A percentile compares a stretch with the other conserved stretches of the same genome.
phyloP scores from a whole-genome alignment of 2,113 vertebrate species.

The Neopipo cinnamomea region DNA sequence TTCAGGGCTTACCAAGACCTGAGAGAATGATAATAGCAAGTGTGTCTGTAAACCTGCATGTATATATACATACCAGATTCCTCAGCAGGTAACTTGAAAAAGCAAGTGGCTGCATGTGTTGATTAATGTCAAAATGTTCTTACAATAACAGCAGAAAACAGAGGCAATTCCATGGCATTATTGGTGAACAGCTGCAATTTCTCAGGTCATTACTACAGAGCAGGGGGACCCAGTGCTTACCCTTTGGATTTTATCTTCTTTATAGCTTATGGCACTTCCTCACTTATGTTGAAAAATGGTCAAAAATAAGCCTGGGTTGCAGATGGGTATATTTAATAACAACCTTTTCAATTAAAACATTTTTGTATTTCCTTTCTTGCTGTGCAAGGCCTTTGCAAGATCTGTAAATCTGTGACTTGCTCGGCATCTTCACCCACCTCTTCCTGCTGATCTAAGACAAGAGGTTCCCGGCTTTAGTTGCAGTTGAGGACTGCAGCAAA shows the following conservation, averaged over 20 bases:
- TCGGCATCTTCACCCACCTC: background rate
- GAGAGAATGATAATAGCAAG: background rate
- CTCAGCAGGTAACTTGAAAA: background rate
- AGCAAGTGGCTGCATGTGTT: background rate
- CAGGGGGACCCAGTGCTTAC: background rate
- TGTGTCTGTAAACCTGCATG: background rate
- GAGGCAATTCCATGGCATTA: background rate
- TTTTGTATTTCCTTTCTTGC: background rate
- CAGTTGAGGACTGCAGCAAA: background rate
- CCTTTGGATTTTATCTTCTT: background rate
- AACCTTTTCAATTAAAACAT: background rate
- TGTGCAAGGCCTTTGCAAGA: background rate
- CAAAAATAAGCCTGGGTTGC: background rate
- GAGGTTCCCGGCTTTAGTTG: background rate
- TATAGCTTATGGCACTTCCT: background rate
- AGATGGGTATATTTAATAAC: background rate
- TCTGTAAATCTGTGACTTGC: background rate
- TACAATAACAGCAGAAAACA: background rate
- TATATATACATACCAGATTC: background rate
- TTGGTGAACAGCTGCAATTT: background rate
- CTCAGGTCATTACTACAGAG: accelerated
- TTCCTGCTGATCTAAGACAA: background rate
- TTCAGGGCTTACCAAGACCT: background rate
- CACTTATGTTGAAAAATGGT: background rate
- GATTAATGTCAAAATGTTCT: background rate